Base-by-base conservation (phyloP, 2,797 vertebrate species). In the Leuciscus waleckii region DNA sequence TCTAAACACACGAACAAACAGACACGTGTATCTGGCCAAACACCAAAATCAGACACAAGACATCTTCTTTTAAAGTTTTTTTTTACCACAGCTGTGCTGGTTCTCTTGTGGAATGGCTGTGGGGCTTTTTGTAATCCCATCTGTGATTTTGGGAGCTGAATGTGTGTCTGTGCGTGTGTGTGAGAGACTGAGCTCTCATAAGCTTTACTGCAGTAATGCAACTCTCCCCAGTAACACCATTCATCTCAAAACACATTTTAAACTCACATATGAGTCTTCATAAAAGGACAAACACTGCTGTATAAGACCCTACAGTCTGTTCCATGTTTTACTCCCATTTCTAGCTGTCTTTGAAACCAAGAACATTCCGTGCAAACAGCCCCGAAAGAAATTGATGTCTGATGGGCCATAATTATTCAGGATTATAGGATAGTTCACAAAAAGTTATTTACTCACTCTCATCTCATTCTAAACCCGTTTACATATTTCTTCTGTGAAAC, bases 41-140 rank as follows among this genome's bases (percentile, higher is more conserved):
- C 14, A 78, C 75, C 14, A 58, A 35, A 58, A 35, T 91, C 73
- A 75, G 32, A 94, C 68, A 93, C 56, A 43, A 83, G 77, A 80
- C 51, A 77, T 80, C 58, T 56, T 58, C 46, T 83, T 35, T 79
- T 58, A 49, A 56, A 67, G 23, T 11, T 1, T 68, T 90, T 92
- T 90, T 56, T 58, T 23, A 89, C 87, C 92, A 89, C 95, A 96
- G 92, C 92, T 95, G 92, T 88, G 88, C 49, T 79, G 39, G 81
- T 89, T 75, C 84, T 88, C 89, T 71, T 90, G 23, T 39, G 92
- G 90, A 92, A 81, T 46, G 39, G 84, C 82, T 88, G 92, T 90
- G 90, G 92, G 71, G 92, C 89, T 88, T 89, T 93, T 93, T 93
- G 92, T 91, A 94, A 91, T 88, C 91, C 91, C 90, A 95, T 95